Evolutionary conservation across 2,797 vertebrate genomes (phyloP).

Genomic region (Lagodon rhomboides): DNA sequence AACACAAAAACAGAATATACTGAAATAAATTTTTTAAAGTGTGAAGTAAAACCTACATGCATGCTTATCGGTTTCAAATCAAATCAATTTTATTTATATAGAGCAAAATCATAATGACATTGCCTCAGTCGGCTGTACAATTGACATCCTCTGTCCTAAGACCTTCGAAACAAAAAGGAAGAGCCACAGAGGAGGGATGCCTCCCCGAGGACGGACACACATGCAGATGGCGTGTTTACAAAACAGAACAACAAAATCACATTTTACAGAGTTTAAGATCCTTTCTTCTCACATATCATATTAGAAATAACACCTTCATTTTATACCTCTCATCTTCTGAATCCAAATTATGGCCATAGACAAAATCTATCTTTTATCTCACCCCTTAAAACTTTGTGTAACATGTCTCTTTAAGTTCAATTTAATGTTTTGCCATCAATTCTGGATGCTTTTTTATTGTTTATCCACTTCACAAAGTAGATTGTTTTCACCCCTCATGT

Average conservation of each 20-base stretch:
- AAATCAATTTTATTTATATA: no score
- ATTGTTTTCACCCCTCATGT: no score
- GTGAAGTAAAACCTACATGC: neutral
- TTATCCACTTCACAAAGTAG: neutral
- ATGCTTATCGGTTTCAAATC: conserved; percentile 2
- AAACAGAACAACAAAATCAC: no score
- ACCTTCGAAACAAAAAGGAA: no score
- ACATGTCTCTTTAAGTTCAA: neutral
- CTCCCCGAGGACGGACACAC: no score
- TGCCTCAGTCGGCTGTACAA: no score
- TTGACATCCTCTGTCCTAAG: no score
- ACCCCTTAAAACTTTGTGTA: neutral
- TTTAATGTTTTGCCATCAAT: neutral
- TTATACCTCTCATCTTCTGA: neutral
- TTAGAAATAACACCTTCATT: neutral
- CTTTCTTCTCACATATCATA: neutral
- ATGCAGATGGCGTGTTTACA: no score
- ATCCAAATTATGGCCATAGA: neutral
- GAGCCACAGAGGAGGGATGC: no score
- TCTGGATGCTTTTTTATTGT: neutral
- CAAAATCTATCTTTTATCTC: no score
- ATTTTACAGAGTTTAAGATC: no score
- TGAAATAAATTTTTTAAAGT: neutral
- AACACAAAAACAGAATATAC: neutral
- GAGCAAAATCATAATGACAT: no score